Conservation (phyloP, 1,140 invertebrate species). For the Dendrolimus punctatus region DNA sequence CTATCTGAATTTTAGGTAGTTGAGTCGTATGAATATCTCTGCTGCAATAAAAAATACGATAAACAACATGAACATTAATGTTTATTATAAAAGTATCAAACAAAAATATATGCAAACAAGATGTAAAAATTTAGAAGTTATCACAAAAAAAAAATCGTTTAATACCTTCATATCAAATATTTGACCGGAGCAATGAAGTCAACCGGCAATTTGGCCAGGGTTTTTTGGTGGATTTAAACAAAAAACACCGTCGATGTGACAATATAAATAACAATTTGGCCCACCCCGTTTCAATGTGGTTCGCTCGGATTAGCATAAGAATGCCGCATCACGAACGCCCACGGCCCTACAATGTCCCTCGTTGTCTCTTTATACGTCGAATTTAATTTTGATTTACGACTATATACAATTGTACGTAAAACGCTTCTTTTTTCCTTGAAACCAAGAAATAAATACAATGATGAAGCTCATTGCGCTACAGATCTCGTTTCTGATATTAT, state of each 20-base stretch:
- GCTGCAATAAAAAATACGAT: no score
- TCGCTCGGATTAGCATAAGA: constrained; percentile 68
- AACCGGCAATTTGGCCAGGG: constrained; percentile 42
- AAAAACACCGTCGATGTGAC: constrained; percentile 62
- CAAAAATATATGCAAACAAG: no score
- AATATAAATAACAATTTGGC: constrained; percentile 72
- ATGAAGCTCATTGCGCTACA: neutral
- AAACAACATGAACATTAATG: no score
- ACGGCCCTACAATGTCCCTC: constrained; percentile 45
- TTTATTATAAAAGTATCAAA: no score
- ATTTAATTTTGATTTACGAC: constrained; percentile 70
- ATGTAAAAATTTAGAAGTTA: neutral
- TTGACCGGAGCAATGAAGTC: constrained; percentile 27
- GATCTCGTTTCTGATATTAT: no score
- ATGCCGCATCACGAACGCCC: constrained; percentile 59
- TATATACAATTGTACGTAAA: constrained; percentile 59
- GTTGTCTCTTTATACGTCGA: constrained; percentile 66
- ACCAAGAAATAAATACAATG: constrained; percentile 3
- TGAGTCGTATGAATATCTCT: no score
- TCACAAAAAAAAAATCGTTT: neutral
- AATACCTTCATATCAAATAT: constrained; percentile 4
- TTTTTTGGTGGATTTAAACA: constrained; percentile 46
- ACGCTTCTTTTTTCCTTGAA: constrained; percentile 32
- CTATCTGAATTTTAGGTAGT: no score
- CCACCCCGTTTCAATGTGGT: constrained; percentile 66